phyloP scores from a whole-genome alignment of 2,888 invertebrate species.

The Mythimna ferrago region DNA sequence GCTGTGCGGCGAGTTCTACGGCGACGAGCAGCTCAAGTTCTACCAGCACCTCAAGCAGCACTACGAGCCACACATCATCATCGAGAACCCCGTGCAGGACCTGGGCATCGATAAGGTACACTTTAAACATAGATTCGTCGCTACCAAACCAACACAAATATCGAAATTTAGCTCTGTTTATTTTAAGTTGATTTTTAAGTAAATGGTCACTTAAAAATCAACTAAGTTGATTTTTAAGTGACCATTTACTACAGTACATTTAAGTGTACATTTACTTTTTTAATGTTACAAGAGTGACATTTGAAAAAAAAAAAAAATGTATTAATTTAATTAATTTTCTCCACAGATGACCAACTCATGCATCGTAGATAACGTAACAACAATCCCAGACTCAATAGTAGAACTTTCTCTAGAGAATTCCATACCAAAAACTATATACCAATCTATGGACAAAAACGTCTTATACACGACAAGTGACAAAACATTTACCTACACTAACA shows the following conservation, averaged over 20 bases:
- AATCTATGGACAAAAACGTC: conserved; percentile 84
- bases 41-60: conserved; percentile 96
- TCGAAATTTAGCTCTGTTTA: too few species aligned
- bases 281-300: too few species aligned
- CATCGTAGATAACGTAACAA: conserved; percentile 85
- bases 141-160: too few species aligned
- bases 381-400: conserved; percentile 87
- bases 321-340: neutral
- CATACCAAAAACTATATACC: conserved; percentile 86
- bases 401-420: conserved; percentile 86
- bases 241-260: too few species aligned
- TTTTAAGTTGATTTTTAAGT: neutral
- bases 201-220: too few species aligned
- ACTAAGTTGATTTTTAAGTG: too few species aligned
- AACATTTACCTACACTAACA: conserved; percentile 76
- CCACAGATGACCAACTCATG: conserved; percentile 86
- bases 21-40: conserved; percentile 94
- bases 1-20: conserved; percentile 94
- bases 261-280: too few species aligned
- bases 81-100: conserved; percentile 85
- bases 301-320: too few species aligned
- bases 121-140: neutral
- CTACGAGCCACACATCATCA: conserved; percentile 92
- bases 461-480: conserved; percentile 83
- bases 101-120: conserved; percentile 85